phyloP scores from a whole-genome alignment of 2,797 vertebrate genomes.

The Sebastes steindachneri region DNA sequence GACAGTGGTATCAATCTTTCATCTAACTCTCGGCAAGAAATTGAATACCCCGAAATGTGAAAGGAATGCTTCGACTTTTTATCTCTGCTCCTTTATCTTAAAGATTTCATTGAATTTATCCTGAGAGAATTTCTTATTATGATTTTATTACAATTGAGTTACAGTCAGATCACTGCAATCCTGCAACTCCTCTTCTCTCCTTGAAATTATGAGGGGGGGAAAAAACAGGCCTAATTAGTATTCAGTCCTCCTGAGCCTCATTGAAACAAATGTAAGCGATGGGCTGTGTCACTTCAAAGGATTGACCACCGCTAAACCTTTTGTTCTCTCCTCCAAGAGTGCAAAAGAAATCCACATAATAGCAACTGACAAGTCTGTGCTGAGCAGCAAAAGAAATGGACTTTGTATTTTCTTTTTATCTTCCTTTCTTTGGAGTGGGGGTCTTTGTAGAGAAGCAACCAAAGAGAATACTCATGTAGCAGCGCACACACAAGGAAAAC shows the following conservation, averaged over 20 bases:
- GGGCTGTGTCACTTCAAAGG: constrained; percentile 59
- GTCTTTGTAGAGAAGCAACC: constrained; percentile 61
- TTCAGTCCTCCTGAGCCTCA: constrained; percentile 9
- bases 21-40: neutral
- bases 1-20: neutral
- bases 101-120: neutral
- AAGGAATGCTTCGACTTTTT: neutral
- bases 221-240: constrained; percentile 29
- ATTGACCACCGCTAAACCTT: constrained; percentile 49
- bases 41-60: neutral
- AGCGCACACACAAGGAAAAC: constrained; percentile 36
- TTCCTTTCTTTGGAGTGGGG: constrained; percentile 42
- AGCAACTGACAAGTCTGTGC: constrained; percentile 53
- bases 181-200: neutral
- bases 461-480: constrained; percentile 66
- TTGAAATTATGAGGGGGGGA: neutral
- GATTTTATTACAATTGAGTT: neutral
- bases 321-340: constrained; percentile 45
- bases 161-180: constrained; percentile 2
- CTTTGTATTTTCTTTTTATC: constrained; percentile 66
- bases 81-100: neutral
- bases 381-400: constrained; percentile 38
- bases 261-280: constrained; percentile 38
- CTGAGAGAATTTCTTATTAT: neutral
- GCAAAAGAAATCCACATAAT: constrained; percentile 60